A percentile compares a stretch with the other conserved stretches of the same genome.
Evolutionary conservation across 2,113 vertebrate species (phyloP).

Genomic region (Bujurquina vittata): DNA sequence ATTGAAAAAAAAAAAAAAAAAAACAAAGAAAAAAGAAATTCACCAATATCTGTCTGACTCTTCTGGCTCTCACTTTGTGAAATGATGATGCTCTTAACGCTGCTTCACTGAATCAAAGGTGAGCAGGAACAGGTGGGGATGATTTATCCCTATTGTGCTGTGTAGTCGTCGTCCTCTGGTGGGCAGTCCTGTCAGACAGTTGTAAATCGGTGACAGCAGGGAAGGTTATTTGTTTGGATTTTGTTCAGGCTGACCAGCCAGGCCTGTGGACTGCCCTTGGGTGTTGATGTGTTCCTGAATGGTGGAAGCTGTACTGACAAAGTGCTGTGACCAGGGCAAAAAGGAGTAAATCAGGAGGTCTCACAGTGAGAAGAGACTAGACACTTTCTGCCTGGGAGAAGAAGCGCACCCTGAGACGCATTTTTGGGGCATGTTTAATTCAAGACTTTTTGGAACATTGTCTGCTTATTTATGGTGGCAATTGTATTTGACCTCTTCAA

Average conservation of each 20-base stretch:
- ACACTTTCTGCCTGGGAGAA: neutral
- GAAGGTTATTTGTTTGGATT: slow-evolving; percentile 75
- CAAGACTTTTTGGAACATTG: slow-evolving; percentile 32
- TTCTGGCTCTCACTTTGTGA: neutral
- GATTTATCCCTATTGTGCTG: slow-evolving; percentile 43
- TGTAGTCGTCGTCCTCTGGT: slow-evolving; percentile 51
- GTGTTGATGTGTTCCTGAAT: slow-evolving; percentile 61
- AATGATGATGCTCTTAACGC: slow-evolving; percentile 1
- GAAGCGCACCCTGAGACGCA: neutral
- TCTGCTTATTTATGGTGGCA: slow-evolving; percentile 46
- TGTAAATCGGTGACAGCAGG: slow-evolving; percentile 69
- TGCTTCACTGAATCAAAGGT: slow-evolving; percentile 7
- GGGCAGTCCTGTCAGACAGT: slow-evolving; percentile 43
- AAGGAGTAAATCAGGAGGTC: slow-evolving; percentile 72
- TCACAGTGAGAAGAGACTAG: slow-evolving; percentile 8
- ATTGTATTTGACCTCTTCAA: slow-evolving; percentile 28
- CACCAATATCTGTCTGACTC: neutral
- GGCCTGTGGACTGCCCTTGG: slow-evolving; percentile 58
- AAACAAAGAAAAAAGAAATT: neutral
- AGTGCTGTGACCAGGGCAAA: slow-evolving; percentile 59
- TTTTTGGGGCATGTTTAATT: slow-evolving; percentile 40
- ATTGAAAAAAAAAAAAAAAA: too few relatives aligned
- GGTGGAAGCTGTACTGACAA: slow-evolving; percentile 62
- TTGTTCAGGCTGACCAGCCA: slow-evolving; percentile 60
- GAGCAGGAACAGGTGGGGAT: slow-evolving; percentile 9